These are phyloP conservation scores for Drosophila azteca DNA, from an alignment of 1,140 invertebrate species.

Conservation along the genomic window DNA sequence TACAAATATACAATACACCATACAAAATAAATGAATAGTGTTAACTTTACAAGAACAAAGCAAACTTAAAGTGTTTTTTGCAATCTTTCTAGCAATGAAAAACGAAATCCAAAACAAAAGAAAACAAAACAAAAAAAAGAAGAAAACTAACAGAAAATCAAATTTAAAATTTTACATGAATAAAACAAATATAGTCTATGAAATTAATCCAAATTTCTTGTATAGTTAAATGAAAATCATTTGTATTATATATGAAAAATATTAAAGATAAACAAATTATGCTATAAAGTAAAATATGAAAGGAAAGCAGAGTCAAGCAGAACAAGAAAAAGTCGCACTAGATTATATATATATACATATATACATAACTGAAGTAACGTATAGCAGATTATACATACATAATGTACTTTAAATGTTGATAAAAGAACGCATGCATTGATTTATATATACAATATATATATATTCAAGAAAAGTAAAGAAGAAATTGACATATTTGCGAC, in stretches of 20 bases:
- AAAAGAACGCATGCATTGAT: conserved; percentile 58
- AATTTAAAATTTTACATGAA: conserved; percentile 61
- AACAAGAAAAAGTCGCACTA: conserved; percentile 48
- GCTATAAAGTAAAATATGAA: conserved; percentile 21
- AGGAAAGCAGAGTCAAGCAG: conserved; percentile 17
- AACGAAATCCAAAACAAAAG: conserved; percentile 17
- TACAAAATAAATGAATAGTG: conserved; percentile 44
- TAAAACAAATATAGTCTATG: conserved; percentile 50
- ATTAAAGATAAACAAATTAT: conserved; percentile 44
- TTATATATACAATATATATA: conserved; percentile 27
- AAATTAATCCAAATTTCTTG: conserved; percentile 70
- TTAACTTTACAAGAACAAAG: conserved; percentile 64
- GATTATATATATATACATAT: conserved; percentile 47
- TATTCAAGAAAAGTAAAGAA: conserved; percentile 37
- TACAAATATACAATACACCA: conserved; percentile 70
- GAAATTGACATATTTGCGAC: conserved; percentile 60
- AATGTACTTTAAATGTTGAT: conserved; percentile 76
- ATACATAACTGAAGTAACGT: conserved; percentile 63
- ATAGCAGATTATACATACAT: conserved; percentile 72
- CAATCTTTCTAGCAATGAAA: conserved; percentile 58
- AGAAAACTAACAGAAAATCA: conserved; percentile 43
- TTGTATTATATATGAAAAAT: conserved; percentile 76
- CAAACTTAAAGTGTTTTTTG: conserved; percentile 67
- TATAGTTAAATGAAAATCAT: conserved; percentile 74
- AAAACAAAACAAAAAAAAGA: conserved; percentile 18